Conservation (phyloP, 2,113 vertebrate species). For the Tragelaphus strepsiceros region DNA sequence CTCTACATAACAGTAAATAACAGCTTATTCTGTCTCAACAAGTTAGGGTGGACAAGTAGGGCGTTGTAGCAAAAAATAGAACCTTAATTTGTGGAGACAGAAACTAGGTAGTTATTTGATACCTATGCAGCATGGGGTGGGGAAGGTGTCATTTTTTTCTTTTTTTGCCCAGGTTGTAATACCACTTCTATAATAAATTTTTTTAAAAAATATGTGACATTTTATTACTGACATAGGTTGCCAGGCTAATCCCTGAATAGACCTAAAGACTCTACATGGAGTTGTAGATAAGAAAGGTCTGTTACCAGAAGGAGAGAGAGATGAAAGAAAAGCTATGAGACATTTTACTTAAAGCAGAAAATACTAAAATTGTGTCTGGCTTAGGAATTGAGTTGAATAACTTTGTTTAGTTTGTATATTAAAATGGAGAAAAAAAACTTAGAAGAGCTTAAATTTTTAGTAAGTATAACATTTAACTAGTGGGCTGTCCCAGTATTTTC, state of each 20-base stretch:
- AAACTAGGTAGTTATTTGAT: conserved; percentile 6
- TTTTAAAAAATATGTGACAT: conserved; percentile 27
- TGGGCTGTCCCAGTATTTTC: neutral
- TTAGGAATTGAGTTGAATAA: neutral
- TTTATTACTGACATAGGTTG: conserved; percentile 51
- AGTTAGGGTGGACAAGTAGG: conserved; percentile 43
- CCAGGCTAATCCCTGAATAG: conserved; percentile 61
- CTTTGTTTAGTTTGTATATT: conserved; percentile 10
- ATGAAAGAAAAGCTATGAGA: neutral
- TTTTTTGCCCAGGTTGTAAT: conserved; percentile 57
- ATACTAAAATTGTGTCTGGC: neutral
- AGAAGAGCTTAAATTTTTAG: conserved; percentile 5
- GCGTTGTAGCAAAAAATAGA: conserved; percentile 9
- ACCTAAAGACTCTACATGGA: neutral
- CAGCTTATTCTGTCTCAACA: conserved; percentile 16
- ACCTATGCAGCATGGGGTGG: neutral
- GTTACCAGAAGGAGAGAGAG: neutral
- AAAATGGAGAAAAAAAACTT: neutral
- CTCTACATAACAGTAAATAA: neutral
- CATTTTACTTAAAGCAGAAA: conserved; percentile 5
- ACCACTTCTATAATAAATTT: conserved; percentile 37
- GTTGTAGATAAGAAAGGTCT: neutral
- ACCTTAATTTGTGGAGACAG: neutral
- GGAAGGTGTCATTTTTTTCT: conserved; percentile 50
- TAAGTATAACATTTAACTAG: neutral